Evolutionary conservation across 2,113 vertebrate species (phyloP).

Genomic region (Macrotis lagotis): DNA sequence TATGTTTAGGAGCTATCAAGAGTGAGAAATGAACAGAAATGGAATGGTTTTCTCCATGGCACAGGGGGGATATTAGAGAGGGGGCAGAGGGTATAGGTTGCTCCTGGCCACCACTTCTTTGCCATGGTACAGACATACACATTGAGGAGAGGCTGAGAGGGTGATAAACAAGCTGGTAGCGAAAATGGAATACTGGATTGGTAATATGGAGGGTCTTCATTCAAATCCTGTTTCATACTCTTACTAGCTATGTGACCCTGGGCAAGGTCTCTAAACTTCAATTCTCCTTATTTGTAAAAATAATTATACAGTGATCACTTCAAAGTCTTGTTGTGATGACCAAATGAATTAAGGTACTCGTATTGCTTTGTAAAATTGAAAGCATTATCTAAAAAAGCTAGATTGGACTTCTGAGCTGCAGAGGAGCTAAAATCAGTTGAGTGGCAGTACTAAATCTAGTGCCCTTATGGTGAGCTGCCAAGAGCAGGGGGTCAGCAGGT

Average conservation of each 20-base stretch:
- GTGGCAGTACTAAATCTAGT: not conserved
- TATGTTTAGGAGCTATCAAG: not conserved
- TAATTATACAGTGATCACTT: not conserved
- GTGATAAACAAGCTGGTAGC: no score
- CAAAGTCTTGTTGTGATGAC: not conserved
- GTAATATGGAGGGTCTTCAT: not conserved
- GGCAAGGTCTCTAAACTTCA: not conserved
- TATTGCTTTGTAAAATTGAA: not conserved
- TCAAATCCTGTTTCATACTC: not conserved
- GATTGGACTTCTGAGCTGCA: not conserved
- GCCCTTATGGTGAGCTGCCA: not conserved
- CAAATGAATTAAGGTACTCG: not conserved
- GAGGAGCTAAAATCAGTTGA: not conserved
- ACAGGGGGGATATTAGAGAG: not conserved
- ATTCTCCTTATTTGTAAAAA: not conserved
- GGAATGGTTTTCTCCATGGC: not conserved
- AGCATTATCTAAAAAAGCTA: not conserved
- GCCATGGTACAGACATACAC: no score
- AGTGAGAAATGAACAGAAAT: not conserved
- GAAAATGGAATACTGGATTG: not conserved
- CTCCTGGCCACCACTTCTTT: not conserved
- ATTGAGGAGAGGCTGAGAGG: not conserved
- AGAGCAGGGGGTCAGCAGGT: not conserved
- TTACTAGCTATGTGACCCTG: not conserved
- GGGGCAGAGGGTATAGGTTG: not conserved